phyloP scores from a whole-genome alignment of 2,113 vertebrate species.

The Dasyornis broadbenti region DNA sequence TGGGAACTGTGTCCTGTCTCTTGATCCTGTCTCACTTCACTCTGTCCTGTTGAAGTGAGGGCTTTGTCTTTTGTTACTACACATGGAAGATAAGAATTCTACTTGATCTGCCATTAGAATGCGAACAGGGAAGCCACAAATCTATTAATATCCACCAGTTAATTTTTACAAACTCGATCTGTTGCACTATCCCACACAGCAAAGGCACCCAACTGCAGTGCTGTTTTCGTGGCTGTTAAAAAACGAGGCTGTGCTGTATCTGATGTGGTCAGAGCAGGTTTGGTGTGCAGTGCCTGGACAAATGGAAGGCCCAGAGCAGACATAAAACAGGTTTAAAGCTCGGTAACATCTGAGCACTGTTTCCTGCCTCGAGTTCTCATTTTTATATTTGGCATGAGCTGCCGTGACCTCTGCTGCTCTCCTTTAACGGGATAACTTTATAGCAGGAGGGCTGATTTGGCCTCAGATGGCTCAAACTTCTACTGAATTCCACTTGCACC shows the following conservation, averaged over 20 bases:
- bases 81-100: neutral
- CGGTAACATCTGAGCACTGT: slow-evolving; percentile 63
- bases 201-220: neutral
- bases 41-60: neutral
- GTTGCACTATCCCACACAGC: neutral
- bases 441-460: slow-evolving; percentile 55
- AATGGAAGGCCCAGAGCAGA: slow-evolving; percentile 58
- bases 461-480: slow-evolving; percentile 44
- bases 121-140: neutral
- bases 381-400: slow-evolving; percentile 70
- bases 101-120: neutral
- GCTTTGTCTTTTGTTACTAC: neutral
- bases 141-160: neutral
- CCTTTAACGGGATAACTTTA: slow-evolving; percentile 68
- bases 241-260: neutral
- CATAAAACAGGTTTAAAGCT: slow-evolving; percentile 60
- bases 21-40: neutral
- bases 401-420: slow-evolving; percentile 57
- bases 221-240: neutral
- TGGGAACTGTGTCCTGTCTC: neutral
- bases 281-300: slow-evolving; percentile 16
- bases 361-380: slow-evolving; percentile 68
- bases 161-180: neutral
- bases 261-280: slow-evolving; percentile 35
- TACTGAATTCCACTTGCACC: slow-evolving; percentile 57